Conservation (phyloP, 2,888 invertebrate species). For the Yponomeuta plumbellus region DNA sequence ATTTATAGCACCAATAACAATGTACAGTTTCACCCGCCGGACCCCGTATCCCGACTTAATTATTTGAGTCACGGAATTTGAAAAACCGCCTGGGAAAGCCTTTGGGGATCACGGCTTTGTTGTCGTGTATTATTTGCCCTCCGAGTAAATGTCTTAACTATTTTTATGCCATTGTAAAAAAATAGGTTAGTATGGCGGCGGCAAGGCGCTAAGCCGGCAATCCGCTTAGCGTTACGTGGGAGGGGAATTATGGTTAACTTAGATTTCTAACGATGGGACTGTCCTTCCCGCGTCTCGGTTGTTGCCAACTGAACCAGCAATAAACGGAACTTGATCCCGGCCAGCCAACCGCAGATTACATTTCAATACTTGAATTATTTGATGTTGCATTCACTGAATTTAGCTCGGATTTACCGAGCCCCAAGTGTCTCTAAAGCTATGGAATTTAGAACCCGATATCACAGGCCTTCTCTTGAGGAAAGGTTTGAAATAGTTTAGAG, state of each 20-base stretch:
- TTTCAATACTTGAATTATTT: slow-evolving; percentile 11
- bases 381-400: slow-evolving; percentile 8
- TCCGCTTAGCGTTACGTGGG: slow-evolving; percentile 66
- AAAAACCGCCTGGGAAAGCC: slow-evolving; percentile 64
- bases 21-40: slow-evolving; percentile 63
- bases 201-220: slow-evolving; percentile 68
- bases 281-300: slow-evolving; percentile 22
- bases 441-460: background rate
- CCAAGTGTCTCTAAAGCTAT: background rate
- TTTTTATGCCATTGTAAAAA: slow-evolving; percentile 61
- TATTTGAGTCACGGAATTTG: slow-evolving; percentile 75
- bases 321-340: slow-evolving; percentile 18
- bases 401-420: background rate
- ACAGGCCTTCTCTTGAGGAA: background rate
- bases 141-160: slow-evolving; percentile 47
- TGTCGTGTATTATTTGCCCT: slow-evolving; percentile 46
- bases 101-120: slow-evolving; percentile 62
- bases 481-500: background rate
- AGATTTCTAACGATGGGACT: slow-evolving; percentile 56
- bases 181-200: slow-evolving; percentile 58
- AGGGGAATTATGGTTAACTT: slow-evolving; percentile 64
- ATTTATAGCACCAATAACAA: slow-evolving; percentile 71
- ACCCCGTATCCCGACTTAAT: slow-evolving; percentile 62
- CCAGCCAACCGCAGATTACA: slow-evolving; percentile 1
- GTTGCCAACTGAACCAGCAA: slow-evolving; percentile 17